phyloP scores from a whole-genome alignment of 2,797 vertebrate species.

The Somateria mollissima region DNA sequence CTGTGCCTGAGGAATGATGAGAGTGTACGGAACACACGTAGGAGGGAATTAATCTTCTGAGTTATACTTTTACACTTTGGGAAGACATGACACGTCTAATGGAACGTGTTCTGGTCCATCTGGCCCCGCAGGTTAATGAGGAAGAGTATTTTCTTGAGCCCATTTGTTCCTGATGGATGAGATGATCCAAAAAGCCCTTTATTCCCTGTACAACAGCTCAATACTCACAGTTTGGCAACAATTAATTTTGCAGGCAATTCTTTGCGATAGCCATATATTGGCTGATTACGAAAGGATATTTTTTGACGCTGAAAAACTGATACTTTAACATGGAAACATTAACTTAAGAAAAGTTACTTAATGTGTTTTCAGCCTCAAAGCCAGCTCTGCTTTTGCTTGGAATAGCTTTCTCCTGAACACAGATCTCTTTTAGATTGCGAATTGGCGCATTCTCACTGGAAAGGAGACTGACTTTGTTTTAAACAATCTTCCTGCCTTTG shows the following conservation, averaged over 20 bases:
- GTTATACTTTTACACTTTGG: neutral
- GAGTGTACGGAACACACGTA: neutral
- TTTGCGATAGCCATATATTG: conserved; percentile 38
- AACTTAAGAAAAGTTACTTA: conserved; percentile 46
- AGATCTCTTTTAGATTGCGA: neutral
- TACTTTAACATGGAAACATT: conserved; percentile 43
- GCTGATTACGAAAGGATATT: conserved; percentile 52
- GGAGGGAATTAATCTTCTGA: neutral
- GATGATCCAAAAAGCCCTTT: conserved; percentile 43
- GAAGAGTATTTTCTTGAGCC: conserved; percentile 38
- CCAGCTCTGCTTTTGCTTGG: conserved; percentile 44
- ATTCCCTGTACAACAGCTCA: conserved; percentile 33
- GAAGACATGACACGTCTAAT: neutral
- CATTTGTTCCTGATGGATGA: conserved; percentile 14
- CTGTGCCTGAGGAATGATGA: rapidly evolving
- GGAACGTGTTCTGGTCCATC: conserved; percentile 41
- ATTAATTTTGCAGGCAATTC: neutral
- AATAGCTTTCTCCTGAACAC: neutral
- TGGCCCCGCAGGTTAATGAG: conserved; percentile 50
- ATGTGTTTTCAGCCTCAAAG: conserved; percentile 35
- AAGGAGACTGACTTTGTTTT: neutral
- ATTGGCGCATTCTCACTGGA: neutral
- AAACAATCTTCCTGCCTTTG: neutral
- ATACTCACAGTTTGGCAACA: conserved; percentile 44
- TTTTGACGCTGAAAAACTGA: conserved; percentile 55